Evolutionary conservation across 2,888 invertebrate species (phyloP).

Genomic region (Andrena flavipes): DNA sequence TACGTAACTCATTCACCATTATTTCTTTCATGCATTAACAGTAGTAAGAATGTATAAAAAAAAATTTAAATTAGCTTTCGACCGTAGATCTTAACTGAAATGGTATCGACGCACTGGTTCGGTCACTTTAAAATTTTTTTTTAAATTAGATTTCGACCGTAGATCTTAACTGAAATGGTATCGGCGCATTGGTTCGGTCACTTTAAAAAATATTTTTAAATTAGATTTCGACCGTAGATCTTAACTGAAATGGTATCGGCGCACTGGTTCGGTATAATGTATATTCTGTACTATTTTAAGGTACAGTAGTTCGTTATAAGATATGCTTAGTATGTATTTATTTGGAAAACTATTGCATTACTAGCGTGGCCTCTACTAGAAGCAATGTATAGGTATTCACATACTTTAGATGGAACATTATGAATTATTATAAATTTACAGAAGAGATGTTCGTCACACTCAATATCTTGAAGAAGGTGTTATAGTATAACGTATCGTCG

Average conservation of each 20-base stretch:
- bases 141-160: too few relatives aligned
- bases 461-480: slow-evolving; percentile 17
- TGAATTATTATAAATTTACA: slow-evolving; percentile 24
- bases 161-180: too few relatives aligned
- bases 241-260: too few relatives aligned
- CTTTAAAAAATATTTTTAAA: too few relatives aligned
- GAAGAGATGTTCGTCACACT: slow-evolving; percentile 48
- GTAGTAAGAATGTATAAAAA: slow-evolving; percentile 21
- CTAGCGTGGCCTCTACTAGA: slow-evolving; percentile 39
- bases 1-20: not conserved
- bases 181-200: too few relatives aligned
- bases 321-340: slow-evolving; percentile 20
- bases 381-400: slow-evolving; percentile 54
- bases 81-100: too few relatives aligned
- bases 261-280: too few relatives aligned
- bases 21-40: slow-evolving; percentile 13
- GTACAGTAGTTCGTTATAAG: slow-evolving; percentile 18
- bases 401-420: slow-evolving; percentile 7
- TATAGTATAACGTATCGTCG: slow-evolving; percentile 3
- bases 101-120: too few relatives aligned
- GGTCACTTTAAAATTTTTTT: too few relatives aligned
- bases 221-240: too few relatives aligned
- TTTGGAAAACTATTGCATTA: slow-evolving; percentile 40
- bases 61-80: too few relatives aligned
- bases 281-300: slow-evolving; percentile 27